phyloP scores from a whole-genome alignment of 2,113 vertebrate species.

The Fregata magnificens region DNA sequence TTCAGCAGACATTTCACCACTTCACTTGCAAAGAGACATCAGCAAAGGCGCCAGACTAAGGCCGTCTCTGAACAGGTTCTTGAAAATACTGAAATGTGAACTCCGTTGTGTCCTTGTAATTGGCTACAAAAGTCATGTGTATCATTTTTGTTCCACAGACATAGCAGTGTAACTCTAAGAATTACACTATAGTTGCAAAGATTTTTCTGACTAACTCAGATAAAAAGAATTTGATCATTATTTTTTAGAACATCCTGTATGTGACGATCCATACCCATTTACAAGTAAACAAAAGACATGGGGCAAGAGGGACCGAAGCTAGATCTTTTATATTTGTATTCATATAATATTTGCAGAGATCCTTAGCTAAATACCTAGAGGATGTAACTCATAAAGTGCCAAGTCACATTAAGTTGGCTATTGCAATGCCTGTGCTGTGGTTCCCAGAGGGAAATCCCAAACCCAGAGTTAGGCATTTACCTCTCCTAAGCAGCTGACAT shows the following conservation, averaged over 20 bases:
- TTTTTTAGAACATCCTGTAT: not conserved
- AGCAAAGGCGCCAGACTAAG: not conserved
- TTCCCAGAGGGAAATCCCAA: not conserved
- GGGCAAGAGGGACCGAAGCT: not conserved
- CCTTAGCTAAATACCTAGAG: not conserved
- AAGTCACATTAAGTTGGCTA: not conserved
- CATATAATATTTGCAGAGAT: not conserved
- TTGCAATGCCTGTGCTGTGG: not conserved
- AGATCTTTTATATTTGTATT: not conserved
- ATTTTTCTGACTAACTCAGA: not conserved
- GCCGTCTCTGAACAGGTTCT: not conserved
- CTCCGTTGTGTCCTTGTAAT: not conserved
- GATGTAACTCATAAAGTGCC: not conserved
- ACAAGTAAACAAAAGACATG: not conserved
- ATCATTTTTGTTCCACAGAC: not conserved
- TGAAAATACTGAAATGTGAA: not conserved
- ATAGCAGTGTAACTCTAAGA: not conserved
- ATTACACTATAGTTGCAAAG: not conserved
- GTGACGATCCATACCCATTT: not conserved
- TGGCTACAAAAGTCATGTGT: not conserved
- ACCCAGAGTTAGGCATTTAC: not conserved
- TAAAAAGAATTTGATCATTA: not conserved
- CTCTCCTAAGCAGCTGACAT: not conserved
- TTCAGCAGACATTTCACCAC: not conserved
- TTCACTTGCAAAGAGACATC: not conserved